Evolutionary conservation across 2,888 invertebrate genomes (phyloP).

Genomic region (Heliconius ethilla): DNA sequence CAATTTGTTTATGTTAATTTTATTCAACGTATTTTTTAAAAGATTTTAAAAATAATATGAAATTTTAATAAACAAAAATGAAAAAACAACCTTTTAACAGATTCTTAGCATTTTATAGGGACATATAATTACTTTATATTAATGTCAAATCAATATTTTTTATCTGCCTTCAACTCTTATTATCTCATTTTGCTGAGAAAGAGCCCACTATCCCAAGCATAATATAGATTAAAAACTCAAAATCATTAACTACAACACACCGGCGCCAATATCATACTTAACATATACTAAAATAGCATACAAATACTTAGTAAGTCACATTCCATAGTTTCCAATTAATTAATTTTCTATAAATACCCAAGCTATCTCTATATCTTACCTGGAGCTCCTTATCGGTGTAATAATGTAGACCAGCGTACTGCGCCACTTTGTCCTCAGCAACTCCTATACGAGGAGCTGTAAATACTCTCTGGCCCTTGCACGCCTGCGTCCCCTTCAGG

Average conservation of each 20-base stretch:
- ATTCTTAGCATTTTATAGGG: neutral
- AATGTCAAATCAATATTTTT: neutral
- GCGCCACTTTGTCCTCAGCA: slow-evolving; percentile 94
- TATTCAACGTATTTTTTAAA: too few relatives aligned
- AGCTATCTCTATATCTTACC: slow-evolving; percentile 66
- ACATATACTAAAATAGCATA: neutral
- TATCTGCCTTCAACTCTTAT: neutral
- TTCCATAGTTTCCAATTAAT: slow-evolving; percentile 3
- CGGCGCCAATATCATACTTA: neutral
- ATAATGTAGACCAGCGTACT: slow-evolving; percentile 95
- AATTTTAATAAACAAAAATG: too few relatives aligned
- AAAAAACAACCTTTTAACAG: too few relatives aligned
- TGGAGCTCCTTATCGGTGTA: slow-evolving; percentile 96
- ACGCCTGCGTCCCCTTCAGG: slow-evolving; percentile 92
- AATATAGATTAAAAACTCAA: neutral
- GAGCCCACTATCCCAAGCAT: neutral
- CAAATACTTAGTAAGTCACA: slow-evolving; percentile 2
- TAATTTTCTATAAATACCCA: slow-evolving; percentile 10
- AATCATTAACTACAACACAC: neutral
- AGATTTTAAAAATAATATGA: too few relatives aligned
- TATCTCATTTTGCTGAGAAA: neutral
- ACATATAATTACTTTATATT: neutral
- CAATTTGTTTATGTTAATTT: neutral
- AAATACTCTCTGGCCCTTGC: slow-evolving; percentile 91
- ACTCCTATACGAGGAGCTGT: slow-evolving; percentile 93